phyloP scores from a whole-genome alignment of 2,888 invertebrate species.

The Helobdella robusta region DNA sequence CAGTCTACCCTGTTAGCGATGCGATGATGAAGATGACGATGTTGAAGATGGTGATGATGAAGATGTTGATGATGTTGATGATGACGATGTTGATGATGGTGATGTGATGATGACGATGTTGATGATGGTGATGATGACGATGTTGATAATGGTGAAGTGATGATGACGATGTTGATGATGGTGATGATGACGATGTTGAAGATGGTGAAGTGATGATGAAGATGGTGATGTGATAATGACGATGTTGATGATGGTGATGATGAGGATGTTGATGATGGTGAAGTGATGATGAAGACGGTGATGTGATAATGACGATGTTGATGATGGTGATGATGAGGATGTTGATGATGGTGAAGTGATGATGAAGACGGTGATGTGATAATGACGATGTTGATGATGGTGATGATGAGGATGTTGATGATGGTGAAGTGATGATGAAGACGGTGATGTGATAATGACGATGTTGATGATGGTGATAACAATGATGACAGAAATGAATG shows the following conservation, averaged over 20 bases:
- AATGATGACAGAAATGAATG: background rate
- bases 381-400: too few relatives aligned
- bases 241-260: too few relatives aligned
- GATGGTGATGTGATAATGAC: too few relatives aligned
- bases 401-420: background rate
- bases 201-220: background rate
- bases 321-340: background rate
- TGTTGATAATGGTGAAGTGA: background rate
- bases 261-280: background rate
- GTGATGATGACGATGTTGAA: background rate
- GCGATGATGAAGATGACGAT: too few relatives aligned
- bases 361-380: background rate
- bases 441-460: too few relatives aligned
- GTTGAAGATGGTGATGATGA: too few relatives aligned
- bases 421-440: too few relatives aligned
- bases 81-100: background rate
- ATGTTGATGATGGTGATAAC: background rate
- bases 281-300: background rate
- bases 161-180: conserved; percentile 1
- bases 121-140: background rate
- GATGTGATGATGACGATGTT: too few relatives aligned
- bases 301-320: background rate
- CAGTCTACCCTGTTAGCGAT: conserved; percentile 67
- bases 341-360: background rate
- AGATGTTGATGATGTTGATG: background rate